phyloP scores from a whole-genome alignment of 1,140 invertebrate species.

The Sitobion miscanthi region DNA sequence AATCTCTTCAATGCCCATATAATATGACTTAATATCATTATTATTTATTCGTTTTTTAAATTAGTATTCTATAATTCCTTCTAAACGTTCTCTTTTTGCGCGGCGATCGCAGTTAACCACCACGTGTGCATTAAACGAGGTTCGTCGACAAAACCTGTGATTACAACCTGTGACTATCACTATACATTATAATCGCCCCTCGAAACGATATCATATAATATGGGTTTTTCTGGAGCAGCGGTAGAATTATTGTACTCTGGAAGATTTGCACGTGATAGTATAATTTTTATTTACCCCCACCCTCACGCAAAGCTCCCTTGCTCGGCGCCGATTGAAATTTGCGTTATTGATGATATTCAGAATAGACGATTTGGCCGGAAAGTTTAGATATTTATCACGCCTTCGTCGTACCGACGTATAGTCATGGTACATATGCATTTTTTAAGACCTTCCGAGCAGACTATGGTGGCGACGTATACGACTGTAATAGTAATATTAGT shows the following conservation, averaged over 20 bases:
- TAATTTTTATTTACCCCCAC: background rate
- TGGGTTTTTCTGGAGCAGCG: background rate
- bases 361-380: background rate
- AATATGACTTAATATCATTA: no score
- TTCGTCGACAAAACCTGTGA: no score
- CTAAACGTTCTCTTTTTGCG: no score
- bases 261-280: background rate
- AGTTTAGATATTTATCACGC: background rate
- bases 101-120: no score
- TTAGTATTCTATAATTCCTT: no score
- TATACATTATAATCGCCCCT: background rate
- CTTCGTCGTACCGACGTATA: background rate
- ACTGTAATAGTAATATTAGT: no score
- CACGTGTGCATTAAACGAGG: no score
- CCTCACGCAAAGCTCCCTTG: no score
- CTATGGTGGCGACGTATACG: no score
- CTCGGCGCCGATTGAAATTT: background rate
- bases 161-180: no score
- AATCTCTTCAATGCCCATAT: no score
- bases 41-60: no score
- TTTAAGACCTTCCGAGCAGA: background rate
- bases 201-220: background rate
- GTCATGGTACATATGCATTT: background rate
- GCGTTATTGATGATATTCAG: conserved; percentile 7
- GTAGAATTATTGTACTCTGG: background rate